phyloP scores from a whole-genome alignment of 2,888 invertebrate species.

The Diarsia rubi region DNA sequence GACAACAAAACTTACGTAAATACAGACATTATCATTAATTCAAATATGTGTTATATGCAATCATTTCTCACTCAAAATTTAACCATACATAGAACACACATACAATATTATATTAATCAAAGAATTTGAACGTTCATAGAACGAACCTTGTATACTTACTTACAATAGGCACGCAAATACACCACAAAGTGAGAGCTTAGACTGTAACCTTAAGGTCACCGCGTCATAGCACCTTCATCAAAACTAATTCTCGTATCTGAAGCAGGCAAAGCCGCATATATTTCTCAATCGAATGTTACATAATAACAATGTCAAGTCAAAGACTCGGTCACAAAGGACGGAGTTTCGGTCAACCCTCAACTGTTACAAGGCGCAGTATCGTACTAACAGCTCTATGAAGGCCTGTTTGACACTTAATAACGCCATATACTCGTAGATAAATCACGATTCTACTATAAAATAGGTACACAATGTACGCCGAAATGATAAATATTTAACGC shows the following conservation, averaged over 20 bases:
- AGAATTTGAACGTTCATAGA: too few relatives aligned
- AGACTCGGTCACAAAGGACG: conserved; percentile 57
- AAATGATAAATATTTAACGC: conserved; percentile 67
- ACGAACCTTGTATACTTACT: neutral
- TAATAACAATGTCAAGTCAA: conserved; percentile 42
- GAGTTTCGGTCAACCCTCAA: conserved; percentile 51
- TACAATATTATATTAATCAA: neutral
- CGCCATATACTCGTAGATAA: conserved; percentile 65
- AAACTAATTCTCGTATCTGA: conserved; percentile 33
- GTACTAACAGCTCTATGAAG: conserved; percentile 70
- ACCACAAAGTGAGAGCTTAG: conserved; percentile 28
- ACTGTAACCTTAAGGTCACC: conserved; percentile 33
- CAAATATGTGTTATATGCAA: conserved; percentile 8
- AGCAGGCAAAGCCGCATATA: conserved; percentile 26
- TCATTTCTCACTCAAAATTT: conserved; percentile 1
- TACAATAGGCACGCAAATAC: neutral
- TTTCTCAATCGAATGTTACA: conserved; percentile 56
- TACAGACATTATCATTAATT: conserved; percentile 2
- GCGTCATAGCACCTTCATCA: conserved; percentile 21
- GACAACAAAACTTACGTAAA: conserved; percentile 16
- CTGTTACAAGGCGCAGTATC: conserved; percentile 66
- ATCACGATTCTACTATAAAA: conserved; percentile 72
- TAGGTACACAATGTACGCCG: conserved; percentile 42
- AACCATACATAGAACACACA: neutral
- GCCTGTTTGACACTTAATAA: conserved; percentile 75